Evolutionary conservation across 2,888 invertebrate genomes (phyloP), one percentile per base, ranked within the genome.

Genomic region (Rotaria magnacalcarata): DNA sequence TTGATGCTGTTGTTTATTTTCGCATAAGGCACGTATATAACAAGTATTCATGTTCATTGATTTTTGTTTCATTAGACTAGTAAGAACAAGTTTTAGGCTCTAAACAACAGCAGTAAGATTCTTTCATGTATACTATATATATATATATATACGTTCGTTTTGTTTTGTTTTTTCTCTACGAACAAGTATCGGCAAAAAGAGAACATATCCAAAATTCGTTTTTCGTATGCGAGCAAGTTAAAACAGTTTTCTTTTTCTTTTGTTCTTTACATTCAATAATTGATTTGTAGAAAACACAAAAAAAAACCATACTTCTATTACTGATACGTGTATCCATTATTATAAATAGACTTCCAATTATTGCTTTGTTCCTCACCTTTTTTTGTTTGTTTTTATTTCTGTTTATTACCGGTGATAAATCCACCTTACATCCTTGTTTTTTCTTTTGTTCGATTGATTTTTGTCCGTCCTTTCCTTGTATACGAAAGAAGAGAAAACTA

Each of bases 351-450:
- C 67, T 67, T 67, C 67, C 67, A 67, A 41, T 34, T 16, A 0
- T 27, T 67, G 14, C 4, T 52, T 52, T 52, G 34, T 34, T 34
- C 34, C 34, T 34, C 34, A 34, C 34, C 34, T 34, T 34, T 16
- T 14, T 67, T 16, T 34, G 5, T 41, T 34, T 41, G 6, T 27
- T 60, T 27, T 34, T 34, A 50, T 34, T 67, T 67, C 67, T 34
- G 7, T 67, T 67, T 67, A 27, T 34, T 67, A 67, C 67, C 67
- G 67, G 67, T 67, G 67, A 67, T 34, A 67, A 34, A 67, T 41
- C 67, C 67, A 67, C 67, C 67, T 67, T 67, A 4, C 7, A 67
- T 67, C 34, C 67, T 67, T 24, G 21, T 24, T 56, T 10, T 56
- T 56, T 56, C 56, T 56, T 67, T 67, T 67, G 27, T 67, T 67